Evolutionary conservation across 1,140 invertebrate genomes (phyloP).

Genomic region (Diorhabda elongata): DNA sequence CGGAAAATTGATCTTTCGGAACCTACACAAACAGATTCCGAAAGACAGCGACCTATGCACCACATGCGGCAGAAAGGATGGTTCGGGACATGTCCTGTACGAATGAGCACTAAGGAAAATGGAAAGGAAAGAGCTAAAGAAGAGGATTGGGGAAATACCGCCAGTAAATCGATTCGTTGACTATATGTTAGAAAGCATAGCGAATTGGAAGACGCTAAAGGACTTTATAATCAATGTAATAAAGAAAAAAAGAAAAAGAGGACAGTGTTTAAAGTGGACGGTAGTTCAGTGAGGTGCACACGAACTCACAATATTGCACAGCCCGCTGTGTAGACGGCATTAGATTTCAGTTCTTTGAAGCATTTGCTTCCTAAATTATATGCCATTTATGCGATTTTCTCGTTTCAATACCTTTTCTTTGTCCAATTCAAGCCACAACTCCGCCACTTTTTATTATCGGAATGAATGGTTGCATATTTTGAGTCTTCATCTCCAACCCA

Average conservation of each 20-base stretch:
- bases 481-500: no score
- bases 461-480: no score
- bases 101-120: conserved; percentile 11
- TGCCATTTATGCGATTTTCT: no score
- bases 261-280: no score
- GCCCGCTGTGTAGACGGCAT: no score
- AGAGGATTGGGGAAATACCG: background rate
- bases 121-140: background rate
- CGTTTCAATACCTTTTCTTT: no score
- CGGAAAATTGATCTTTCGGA: conserved; percentile 21
- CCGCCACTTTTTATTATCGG: no score
- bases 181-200: background rate
- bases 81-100: conserved; percentile 11
- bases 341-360: no score
- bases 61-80: conserved; percentile 16
- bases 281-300: no score
- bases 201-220: background rate
- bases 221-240: background rate
- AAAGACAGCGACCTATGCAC: conserved; percentile 16
- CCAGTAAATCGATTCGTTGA: background rate
- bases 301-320: no score
- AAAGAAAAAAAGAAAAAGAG: background rate
- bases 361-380: no score
- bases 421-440: no score
- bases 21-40: conserved; percentile 17